Conservation (phyloP, 2,113 vertebrate species). For the Perognathus longimembris region DNA sequence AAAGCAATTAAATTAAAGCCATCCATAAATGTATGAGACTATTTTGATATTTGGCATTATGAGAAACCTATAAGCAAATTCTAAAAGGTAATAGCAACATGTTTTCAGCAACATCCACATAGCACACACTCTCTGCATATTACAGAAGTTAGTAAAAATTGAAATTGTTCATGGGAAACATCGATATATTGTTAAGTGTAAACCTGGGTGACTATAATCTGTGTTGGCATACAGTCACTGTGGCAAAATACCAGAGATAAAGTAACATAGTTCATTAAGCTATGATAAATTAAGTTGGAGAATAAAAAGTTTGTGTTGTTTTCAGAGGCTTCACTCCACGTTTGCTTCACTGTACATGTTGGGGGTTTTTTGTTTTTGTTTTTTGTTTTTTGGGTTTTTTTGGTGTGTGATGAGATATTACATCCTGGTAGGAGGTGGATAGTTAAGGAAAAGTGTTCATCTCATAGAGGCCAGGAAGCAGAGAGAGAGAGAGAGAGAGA, state of each 20-base stretch:
- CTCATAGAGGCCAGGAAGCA: background rate
- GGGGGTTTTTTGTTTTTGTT: too few relatives aligned
- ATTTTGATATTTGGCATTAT: background rate
- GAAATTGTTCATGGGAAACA: background rate
- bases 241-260: background rate
- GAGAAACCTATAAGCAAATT: conserved; percentile 31
- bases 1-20: conserved; percentile 47
- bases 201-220: background rate
- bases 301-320: background rate
- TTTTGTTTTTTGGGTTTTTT: too few relatives aligned
- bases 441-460: background rate
- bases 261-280: too few relatives aligned
- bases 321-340: background rate
- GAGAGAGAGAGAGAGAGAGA: too few relatives aligned
- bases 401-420: background rate
- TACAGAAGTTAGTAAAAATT: background rate
- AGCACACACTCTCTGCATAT: background rate
- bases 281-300: background rate
- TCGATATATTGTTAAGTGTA: background rate
- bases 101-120: conserved; percentile 1
- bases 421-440: background rate
- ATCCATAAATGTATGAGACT: background rate
- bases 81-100: conserved; percentile 1
- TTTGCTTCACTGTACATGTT: background rate
- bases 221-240: background rate